Percentiles rank a stretch among this genome's conserved stretches.
These are phyloP conservation scores for Torymus aiolomorphi DNA, from an alignment of 2,888 invertebrate species.

Conservation along the genomic window DNA sequence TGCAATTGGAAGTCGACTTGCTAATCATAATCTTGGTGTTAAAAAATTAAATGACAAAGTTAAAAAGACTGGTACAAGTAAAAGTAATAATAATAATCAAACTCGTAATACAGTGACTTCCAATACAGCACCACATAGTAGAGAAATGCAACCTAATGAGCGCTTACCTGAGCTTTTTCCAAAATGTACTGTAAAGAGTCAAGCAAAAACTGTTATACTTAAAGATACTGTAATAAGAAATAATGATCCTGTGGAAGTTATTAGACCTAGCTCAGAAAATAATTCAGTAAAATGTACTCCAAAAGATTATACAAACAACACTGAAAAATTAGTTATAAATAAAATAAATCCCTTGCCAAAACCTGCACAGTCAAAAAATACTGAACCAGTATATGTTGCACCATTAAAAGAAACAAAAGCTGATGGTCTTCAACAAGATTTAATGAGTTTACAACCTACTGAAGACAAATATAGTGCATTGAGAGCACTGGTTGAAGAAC, in stretches of 20 bases:
- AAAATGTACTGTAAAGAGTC: slow-evolving; percentile 71
- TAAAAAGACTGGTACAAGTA: slow-evolving; percentile 64
- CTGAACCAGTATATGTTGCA: slow-evolving; percentile 47
- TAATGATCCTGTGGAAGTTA: slow-evolving; percentile 61
- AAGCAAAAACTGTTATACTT: slow-evolving; percentile 72
- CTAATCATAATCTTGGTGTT: slow-evolving; percentile 76
- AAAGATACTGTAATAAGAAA: slow-evolving; percentile 73
- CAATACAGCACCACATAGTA: slow-evolving; percentile 47
- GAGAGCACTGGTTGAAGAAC: slow-evolving; percentile 72
- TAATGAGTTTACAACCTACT: slow-evolving; percentile 71
- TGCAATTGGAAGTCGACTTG: slow-evolving; percentile 75
- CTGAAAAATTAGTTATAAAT: slow-evolving; percentile 52
- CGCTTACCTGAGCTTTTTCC: slow-evolving; percentile 69
- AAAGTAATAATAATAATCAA: slow-evolving; percentile 53
- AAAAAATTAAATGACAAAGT: slow-evolving; percentile 70
- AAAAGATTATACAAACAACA: slow-evolving; percentile 58
- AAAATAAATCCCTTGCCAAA: slow-evolving; percentile 34
- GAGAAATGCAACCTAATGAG: slow-evolving; percentile 60
- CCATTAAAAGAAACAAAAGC: slow-evolving; percentile 55
- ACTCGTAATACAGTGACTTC: slow-evolving; percentile 22
- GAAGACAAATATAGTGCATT: slow-evolving; percentile 77
- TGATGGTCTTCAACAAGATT: slow-evolving; percentile 64
- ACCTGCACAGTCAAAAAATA: slow-evolving; percentile 39
- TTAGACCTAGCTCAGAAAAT: background rate
- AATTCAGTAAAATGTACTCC: slow-evolving; percentile 38